Conservation (phyloP, 2,113 vertebrate species). For the Lynx canadensis region DNA sequence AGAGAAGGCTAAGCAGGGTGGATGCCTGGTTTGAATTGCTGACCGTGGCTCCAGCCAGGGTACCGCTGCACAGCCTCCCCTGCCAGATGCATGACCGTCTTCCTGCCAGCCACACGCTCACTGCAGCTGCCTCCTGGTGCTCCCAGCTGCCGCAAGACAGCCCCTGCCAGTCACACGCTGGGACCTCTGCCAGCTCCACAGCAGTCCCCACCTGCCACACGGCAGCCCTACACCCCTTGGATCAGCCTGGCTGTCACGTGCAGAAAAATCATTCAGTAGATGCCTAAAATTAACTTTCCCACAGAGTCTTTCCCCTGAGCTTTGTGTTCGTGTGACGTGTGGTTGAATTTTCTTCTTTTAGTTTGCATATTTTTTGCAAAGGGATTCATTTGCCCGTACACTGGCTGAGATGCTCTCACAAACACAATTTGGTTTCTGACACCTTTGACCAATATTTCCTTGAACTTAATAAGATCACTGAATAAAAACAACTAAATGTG, state of each 20-base stretch:
- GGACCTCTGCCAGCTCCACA: constrained; percentile 35
- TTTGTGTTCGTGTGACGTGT: neutral
- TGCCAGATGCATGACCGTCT: neutral
- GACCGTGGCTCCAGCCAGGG: constrained; percentile 48
- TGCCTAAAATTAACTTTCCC: constrained; percentile 34
- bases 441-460: neutral
- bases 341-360: neutral
- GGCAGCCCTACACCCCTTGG: neutral
- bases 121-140: constrained; percentile 54
- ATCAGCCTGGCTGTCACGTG: neutral
- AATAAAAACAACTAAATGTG: neutral
- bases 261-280: neutral
- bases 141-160: constrained; percentile 65
- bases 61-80: neutral
- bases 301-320: neutral
- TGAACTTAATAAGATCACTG: neutral
- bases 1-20: neutral
- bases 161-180: constrained; percentile 61
- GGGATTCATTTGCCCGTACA: neutral
- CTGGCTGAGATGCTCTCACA: neutral
- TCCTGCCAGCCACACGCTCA: constrained; percentile 53
- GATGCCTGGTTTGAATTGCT: constrained; percentile 3
- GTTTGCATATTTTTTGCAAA: neutral
- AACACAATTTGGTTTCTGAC: neutral
- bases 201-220: constrained; percentile 18